phyloP scores from a whole-genome alignment of 2,888 invertebrate genomes.

The Silvanus unidentatus region DNA sequence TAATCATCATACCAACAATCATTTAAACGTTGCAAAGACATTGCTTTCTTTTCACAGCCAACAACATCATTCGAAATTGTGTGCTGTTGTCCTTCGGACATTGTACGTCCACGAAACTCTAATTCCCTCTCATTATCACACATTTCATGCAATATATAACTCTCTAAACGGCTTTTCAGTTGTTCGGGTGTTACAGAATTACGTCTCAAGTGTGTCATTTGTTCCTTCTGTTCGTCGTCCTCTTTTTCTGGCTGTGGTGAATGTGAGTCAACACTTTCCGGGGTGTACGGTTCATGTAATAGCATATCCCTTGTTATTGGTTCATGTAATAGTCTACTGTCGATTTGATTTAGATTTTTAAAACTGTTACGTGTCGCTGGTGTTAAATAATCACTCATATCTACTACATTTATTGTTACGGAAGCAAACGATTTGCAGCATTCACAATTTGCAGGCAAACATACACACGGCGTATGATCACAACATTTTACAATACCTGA shows the following conservation, averaged over 20 bases:
- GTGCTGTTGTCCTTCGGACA: constrained; percentile 40
- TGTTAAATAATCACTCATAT: constrained; percentile 39
- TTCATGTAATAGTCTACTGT: constrained; percentile 50
- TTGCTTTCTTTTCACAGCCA: constrained; percentile 6
- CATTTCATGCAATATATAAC: too few species aligned
- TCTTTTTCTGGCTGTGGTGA: constrained; percentile 56
- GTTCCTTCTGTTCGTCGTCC: constrained; percentile 27
- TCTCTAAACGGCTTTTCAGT: constrained; percentile 56
- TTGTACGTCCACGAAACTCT: constrained; percentile 28
- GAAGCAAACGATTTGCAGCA: constrained; percentile 45
- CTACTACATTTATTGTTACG: constrained; percentile 43
- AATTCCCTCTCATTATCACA: constrained; percentile 10
- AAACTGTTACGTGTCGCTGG: constrained; percentile 33
- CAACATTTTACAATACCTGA: constrained; percentile 71
- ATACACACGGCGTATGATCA: constrained; percentile 46
- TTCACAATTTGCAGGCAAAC: constrained; percentile 48
- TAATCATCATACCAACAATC: constrained; percentile 48
- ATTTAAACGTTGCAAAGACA: constrained; percentile 38
- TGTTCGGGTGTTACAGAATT: constrained; percentile 56
- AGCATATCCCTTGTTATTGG: constrained; percentile 46
- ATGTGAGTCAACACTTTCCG: constrained; percentile 74
- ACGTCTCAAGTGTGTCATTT: constrained; percentile 29
- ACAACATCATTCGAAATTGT: too few species aligned
- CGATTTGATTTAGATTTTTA: constrained; percentile 33
- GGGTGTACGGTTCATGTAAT: constrained; percentile 68